Conservation (phyloP, 2,888 invertebrate species). For the Lottia scabra region DNA sequence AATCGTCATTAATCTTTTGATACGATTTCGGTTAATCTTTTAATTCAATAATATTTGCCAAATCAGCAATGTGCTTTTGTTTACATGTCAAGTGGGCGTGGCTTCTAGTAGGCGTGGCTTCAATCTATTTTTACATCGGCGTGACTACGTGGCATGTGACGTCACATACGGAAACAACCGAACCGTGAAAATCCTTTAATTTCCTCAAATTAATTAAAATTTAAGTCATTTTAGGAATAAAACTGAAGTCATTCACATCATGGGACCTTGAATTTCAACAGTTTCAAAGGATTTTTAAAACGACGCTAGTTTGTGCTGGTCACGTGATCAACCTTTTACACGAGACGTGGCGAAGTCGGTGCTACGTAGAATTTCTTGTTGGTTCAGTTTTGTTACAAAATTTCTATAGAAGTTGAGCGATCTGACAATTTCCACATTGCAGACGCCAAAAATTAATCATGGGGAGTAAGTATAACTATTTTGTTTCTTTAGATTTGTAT, state of each 20-base stretch:
- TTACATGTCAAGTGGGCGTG: not conserved
- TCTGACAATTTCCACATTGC: slow-evolving; percentile 16
- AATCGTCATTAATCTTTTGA: too few species aligned
- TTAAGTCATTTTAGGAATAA: too few species aligned
- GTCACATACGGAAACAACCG: not conserved
- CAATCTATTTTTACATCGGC: not conserved
- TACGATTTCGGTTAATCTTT: too few species aligned
- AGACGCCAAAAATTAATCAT: slow-evolving; percentile 11
- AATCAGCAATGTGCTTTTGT: not conserved
- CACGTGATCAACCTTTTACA: not conserved
- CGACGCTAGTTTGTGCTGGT: not conserved
- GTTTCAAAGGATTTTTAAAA: not conserved
- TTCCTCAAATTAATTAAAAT: not conserved
- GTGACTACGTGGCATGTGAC: not conserved
- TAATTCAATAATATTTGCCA: too few species aligned
- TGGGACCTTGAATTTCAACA: too few species aligned
- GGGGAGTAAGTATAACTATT: slow-evolving; percentile 24
- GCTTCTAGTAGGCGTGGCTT: not conserved
- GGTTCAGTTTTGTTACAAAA: not conserved
- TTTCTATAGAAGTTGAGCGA: slow-evolving; percentile 14
- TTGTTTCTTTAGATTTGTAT: not conserved
- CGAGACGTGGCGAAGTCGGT: not conserved
- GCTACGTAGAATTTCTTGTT: not conserved
- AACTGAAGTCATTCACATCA: too few species aligned
- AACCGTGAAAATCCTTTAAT: not conserved